phyloP scores from a whole-genome alignment of 1,140 invertebrate genomes.

The Holotrichia oblita region DNA sequence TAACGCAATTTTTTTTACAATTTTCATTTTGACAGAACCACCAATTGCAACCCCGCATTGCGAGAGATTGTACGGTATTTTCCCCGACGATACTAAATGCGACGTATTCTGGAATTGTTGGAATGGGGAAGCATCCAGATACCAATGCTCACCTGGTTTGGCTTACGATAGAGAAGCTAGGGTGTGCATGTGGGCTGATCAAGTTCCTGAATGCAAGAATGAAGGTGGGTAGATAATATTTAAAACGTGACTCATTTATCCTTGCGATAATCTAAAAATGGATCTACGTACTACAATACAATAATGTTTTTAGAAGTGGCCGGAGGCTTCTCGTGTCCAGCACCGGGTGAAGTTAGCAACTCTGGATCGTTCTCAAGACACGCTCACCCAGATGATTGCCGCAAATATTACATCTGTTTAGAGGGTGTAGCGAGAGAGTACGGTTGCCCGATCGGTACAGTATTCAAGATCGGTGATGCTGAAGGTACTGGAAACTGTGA shows the following conservation, averaged over 20 bases:
- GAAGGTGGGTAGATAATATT: slow-evolving; percentile 76
- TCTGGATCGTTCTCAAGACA: slow-evolving; percentile 92
- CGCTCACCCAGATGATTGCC: slow-evolving; percentile 93
- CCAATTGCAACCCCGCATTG: slow-evolving; percentile 88
- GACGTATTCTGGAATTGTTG: slow-evolving; percentile 97
- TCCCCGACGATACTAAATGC: slow-evolving; percentile 87
- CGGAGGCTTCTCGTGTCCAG: slow-evolving; percentile 88
- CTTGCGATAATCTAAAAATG: no score
- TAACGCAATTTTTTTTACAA: background rate
- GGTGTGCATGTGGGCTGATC: slow-evolving; percentile 95
- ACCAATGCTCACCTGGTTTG: slow-evolving; percentile 92
- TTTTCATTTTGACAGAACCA: slow-evolving; percentile 72
- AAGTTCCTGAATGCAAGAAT: slow-evolving; percentile 89
- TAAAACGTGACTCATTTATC: no score
- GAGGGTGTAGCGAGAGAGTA: slow-evolving; percentile 91
- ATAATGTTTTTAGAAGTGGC: slow-evolving; percentile 77
- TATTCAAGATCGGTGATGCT: slow-evolving; percentile 92
- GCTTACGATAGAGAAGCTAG: slow-evolving; percentile 92
- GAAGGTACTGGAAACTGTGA: slow-evolving; percentile 92
- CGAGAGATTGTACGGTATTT: slow-evolving; percentile 89
- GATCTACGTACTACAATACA: background rate
- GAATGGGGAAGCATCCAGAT: slow-evolving; percentile 92
- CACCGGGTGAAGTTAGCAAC: slow-evolving; percentile 79
- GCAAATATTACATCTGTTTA: slow-evolving; percentile 94
- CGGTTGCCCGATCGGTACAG: slow-evolving; percentile 93